These are phyloP conservation scores for Trissolcus japonicus DNA, from an alignment of 2,888 invertebrate genomes.

Conservation along the genomic window DNA sequence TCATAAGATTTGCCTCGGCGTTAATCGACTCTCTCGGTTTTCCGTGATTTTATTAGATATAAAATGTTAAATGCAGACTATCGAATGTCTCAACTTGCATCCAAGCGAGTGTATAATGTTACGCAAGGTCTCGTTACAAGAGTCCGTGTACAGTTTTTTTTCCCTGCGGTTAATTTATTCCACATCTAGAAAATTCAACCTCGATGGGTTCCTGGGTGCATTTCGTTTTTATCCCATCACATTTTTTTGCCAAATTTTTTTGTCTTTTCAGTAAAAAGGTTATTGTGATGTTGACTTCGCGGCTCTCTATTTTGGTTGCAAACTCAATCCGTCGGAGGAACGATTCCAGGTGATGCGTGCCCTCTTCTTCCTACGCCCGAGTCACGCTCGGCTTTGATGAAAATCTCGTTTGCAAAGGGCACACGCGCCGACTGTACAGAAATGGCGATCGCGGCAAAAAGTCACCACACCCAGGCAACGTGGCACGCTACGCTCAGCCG, in stretches of 20 bases:
- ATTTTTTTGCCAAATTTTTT: too few relatives aligned
- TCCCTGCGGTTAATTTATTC: too few relatives aligned
- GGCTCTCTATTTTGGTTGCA: slow-evolving; percentile 8
- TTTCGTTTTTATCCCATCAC: too few relatives aligned
- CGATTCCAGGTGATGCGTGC: slow-evolving; percentile 43
- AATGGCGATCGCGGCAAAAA: slow-evolving; percentile 51
- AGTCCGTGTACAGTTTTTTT: too few relatives aligned
- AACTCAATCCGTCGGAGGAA: slow-evolving; percentile 43
- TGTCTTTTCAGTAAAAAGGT: too few relatives aligned
- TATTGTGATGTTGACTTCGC: slow-evolving; percentile 7
- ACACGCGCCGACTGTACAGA: slow-evolving; percentile 50
- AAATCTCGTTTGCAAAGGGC: slow-evolving; percentile 59
- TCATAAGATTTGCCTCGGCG: not conserved
- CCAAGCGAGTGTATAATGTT: too few relatives aligned
- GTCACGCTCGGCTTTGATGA: slow-evolving; percentile 57
- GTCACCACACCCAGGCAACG: slow-evolving; percentile 54
- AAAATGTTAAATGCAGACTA: not conserved
- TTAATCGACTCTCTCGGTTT: not conserved
- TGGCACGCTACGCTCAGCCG: slow-evolving; percentile 39
- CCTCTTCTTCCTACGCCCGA: slow-evolving; percentile 50
- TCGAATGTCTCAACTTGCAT: not conserved
- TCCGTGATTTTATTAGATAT: too few relatives aligned
- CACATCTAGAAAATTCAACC: too few relatives aligned
- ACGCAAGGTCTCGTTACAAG: too few relatives aligned
- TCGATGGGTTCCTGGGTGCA: too few relatives aligned